These are phyloP conservation scores for Neolamprologus toae DNA, from an alignment of 2,113 vertebrate species.

Conservation along the genomic window DNA sequence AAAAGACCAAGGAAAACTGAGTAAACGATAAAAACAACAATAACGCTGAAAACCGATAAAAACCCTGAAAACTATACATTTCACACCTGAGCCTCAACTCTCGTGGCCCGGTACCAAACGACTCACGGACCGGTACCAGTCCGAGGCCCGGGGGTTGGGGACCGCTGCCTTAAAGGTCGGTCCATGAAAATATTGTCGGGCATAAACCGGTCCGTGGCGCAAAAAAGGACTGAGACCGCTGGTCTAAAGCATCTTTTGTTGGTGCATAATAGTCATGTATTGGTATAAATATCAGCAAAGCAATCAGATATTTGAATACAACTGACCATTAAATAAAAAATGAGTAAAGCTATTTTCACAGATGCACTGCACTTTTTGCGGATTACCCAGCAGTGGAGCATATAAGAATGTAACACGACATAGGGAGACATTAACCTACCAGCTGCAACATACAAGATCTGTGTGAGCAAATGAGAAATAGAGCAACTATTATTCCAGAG, in stretches of 20 bases:
- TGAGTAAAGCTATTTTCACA: background rate
- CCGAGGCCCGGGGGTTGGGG: fast-evolving
- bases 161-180: fast-evolving
- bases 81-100: fast-evolving
- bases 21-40: fast-evolving
- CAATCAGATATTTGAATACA: background rate
- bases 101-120: fast-evolving
- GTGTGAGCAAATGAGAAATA: background rate
- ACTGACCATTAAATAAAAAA: background rate
- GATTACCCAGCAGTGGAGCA: background rate
- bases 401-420: background rate
- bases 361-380: fast-evolving
- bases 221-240: too few relatives aligned
- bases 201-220: too few relatives aligned
- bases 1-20: too few relatives aligned
- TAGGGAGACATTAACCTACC: background rate
- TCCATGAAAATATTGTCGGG: fast-evolving
- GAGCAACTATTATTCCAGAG: background rate
- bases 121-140: too few relatives aligned
- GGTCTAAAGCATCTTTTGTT: background rate
- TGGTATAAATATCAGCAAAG: background rate
- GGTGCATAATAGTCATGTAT: background rate
- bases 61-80: too few relatives aligned
- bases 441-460: background rate
- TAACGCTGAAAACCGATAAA: too few relatives aligned